Percentiles rank a stretch among this genome's conserved stretches.
Evolutionary conservation across 1,140 invertebrate species (phyloP).

Genomic region (Drosophila bocqueti): DNA sequence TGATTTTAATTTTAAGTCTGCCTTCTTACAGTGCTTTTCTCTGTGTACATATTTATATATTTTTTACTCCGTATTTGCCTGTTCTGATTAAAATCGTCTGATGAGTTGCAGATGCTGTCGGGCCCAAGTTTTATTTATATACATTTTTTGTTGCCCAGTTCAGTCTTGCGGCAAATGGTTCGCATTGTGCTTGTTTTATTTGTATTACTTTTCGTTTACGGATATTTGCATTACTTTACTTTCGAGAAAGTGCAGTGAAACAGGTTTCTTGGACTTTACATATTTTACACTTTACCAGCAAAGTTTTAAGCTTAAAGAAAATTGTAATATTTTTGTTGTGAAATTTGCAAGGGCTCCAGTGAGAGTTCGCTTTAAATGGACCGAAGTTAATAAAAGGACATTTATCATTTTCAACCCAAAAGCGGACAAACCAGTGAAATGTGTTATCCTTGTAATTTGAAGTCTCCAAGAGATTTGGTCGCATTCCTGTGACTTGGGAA

Average conservation of each 20-base stretch:
- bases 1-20: too few relatives aligned
- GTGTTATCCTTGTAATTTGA: slow-evolving; percentile 29
- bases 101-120: slow-evolving; percentile 58
- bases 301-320: slow-evolving; percentile 21
- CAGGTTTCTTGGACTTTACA: slow-evolving; percentile 12
- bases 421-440: slow-evolving; percentile 4
- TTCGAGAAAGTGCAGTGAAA: slow-evolving; percentile 29
- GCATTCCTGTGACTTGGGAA: slow-evolving; percentile 36
- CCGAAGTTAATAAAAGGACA: background rate
- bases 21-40: background rate
- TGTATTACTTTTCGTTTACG: slow-evolving; percentile 62
- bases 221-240: slow-evolving; percentile 41
- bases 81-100: slow-evolving; percentile 72
- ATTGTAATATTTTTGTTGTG: slow-evolving; percentile 8
- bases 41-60: slow-evolving; percentile 31
- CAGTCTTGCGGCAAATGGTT: slow-evolving; percentile 62
- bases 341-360: slow-evolving; percentile 1
- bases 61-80: slow-evolving; percentile 36
- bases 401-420: slow-evolving; percentile 4
- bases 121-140: slow-evolving; percentile 28
- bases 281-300: slow-evolving; percentile 1
- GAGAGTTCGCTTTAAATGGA: background rate
- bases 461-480: slow-evolving; percentile 24
- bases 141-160: slow-evolving; percentile 22
- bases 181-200: slow-evolving; percentile 64